Evolutionary conservation across 2,113 vertebrate genomes (phyloP), one percentile per base, ranked within the genome.

Genomic region (Pterocles burchelli): DNA sequence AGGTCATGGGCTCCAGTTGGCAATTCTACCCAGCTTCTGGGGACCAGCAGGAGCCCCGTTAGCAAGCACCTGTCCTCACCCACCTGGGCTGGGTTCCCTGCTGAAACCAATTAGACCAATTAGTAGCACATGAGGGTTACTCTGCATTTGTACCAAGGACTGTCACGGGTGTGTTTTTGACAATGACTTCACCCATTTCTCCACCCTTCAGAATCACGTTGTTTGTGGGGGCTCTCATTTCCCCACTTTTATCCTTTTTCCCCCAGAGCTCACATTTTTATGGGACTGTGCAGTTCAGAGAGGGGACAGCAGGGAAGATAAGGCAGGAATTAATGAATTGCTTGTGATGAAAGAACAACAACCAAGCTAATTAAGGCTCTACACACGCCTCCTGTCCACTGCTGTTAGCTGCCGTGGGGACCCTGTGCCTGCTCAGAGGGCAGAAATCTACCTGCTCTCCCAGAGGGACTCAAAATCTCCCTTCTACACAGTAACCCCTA

Each of bases 91-190:
- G 33, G 11, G 24, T 11, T 79, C 67, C 21, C 87, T 20, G 74
- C 71, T 94, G 88, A n/a, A 93, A 72, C 45, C 74, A 82, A 91
- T 96, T 68, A 94, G 34, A 41, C 22, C 29, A 89, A 85, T 95
- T 61, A 95, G 79, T 19, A 84, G 51, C 57, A 34, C 70, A 49
- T 41, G 24, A 75, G 48, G 29, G 49, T 68, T 62, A 46, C 49
- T 25, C 52, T 68, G 36, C 3, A 0, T 86, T 81, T 66, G 59
- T 66, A 85, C 34, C 34, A 58, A 91, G n/a, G 36, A 57, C 45
- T 48, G 22, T 52, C 80, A 85, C 67, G 11, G 63, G 76, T 22
- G 45, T 19, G 57, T 15, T 7, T 36, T 88, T 73, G 20, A 29
- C 26, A 5, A 72, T 9, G 52, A 48, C 29, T 10, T 43, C 2